Evolutionary conservation across 2,113 vertebrate genomes (phyloP), one percentile per base, ranked within the genome.

Genomic region (Peromyscus maniculatus): DNA sequence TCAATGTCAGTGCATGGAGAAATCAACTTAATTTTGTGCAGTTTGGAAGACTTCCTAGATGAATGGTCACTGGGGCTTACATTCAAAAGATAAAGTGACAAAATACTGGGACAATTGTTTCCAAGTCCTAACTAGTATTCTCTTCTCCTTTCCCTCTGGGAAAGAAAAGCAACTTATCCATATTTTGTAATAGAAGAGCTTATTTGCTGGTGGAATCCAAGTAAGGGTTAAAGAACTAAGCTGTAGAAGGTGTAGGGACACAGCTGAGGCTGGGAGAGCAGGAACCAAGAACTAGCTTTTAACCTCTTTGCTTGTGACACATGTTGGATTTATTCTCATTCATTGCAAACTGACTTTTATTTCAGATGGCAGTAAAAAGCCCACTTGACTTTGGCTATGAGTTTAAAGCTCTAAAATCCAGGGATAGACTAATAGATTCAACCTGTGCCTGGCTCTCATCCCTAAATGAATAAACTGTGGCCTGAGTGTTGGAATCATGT

Each of bases 341-440:
- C 66, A 86, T 31, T 82, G 31, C 11, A 86, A 84, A 75, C 22
- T 10, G 16, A 94, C 52, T 93, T 91, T 91, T 77, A 82, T 92
- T 95, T 84, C 55, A 77, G 52, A 72, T 43, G 80, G 46, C 66
- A 95, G 52, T 66, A 88, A 92, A 96, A 82, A 78, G 22, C 8
- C 19, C 66, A 86, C n/a, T 96, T 92, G 91, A 95, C 80, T 28
- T 77, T 67, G 72, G 55, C 64, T 86, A 75, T 12, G 33, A 59
- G 83, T 77, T 84, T 87, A 64, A 95, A 95, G 57, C 86, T 96
- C 31, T 91, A 72, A 88, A 88, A 82, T 91, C 79, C 49, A 33
- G 4, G 57, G 6, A 46, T 46, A 87, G 43, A 86, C 67, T 92
- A 87, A 92, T 91, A 84, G 49, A 5, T 89, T 93, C 82, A 91